Percentiles rank a stretch among this genome's conserved stretches.
Evolutionary conservation across 2,888 invertebrate genomes (phyloP).

Genomic region (Aleiodes alternator): DNA sequence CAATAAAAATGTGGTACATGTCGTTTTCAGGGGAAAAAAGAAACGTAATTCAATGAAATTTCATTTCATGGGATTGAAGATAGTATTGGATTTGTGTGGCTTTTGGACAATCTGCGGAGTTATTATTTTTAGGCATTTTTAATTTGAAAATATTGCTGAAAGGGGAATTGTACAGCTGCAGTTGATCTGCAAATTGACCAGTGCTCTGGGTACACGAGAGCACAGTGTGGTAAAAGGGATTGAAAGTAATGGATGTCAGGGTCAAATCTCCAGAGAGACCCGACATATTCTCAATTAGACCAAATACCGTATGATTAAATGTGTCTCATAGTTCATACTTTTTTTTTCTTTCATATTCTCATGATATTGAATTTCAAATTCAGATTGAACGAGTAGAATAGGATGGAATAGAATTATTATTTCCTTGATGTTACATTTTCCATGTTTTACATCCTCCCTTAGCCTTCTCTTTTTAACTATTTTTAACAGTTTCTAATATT

Average conservation of each 20-base stretch:
- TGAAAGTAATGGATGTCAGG: conserved; percentile 71
- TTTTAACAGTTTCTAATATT: too few species aligned
- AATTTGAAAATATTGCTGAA: background rate
- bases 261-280: conserved; percentile 63
- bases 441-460: too few species aligned
- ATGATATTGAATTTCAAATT: background rate
- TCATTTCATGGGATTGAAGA: background rate
- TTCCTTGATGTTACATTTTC: too few species aligned
- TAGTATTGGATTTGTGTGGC: too few species aligned
- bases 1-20: conserved; percentile 28
- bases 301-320: conserved; percentile 69
- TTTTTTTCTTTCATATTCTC: background rate
- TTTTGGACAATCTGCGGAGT: too few species aligned
- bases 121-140: background rate
- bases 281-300: conserved; percentile 68
- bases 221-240: conserved; percentile 59
- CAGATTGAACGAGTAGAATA: too few species aligned
- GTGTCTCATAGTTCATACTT: conserved; percentile 42
- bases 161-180: background rate
- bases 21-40: background rate
- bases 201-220: conserved; percentile 23
- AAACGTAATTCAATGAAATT: background rate
- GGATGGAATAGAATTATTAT: too few species aligned
- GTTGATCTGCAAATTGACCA: conserved; percentile 1
- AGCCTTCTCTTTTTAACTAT: too few species aligned